These are phyloP conservation scores for Neuroscelio doddi DNA, from an alignment of 2,888 invertebrate species.

Conservation along the genomic window DNA sequence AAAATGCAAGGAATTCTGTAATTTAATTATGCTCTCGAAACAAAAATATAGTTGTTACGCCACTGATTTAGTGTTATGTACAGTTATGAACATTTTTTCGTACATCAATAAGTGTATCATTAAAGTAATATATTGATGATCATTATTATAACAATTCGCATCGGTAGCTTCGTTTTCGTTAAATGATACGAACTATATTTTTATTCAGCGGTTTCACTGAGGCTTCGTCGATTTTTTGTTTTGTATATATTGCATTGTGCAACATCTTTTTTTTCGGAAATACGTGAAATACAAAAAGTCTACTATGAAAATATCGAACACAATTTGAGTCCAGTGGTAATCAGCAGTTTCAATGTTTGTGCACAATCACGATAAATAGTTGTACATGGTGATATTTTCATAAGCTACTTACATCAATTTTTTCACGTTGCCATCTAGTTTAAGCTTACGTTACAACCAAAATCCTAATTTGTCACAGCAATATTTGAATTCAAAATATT, in stretches of 20 bases:
- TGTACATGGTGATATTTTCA: neutral
- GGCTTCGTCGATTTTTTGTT: neutral
- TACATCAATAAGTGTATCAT: constrained; percentile 16
- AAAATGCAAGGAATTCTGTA: no score
- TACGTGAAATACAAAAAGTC: neutral
- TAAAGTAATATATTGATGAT: neutral
- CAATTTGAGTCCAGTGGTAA: constrained; percentile 42
- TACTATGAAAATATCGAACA: constrained; percentile 30
- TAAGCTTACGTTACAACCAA: neutral
- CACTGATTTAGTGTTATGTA: constrained; percentile 60
- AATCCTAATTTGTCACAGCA: no score
- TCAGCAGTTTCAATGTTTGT: constrained; percentile 25
- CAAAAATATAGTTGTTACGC: no score
- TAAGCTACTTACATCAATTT: no score
- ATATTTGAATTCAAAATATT: no score
- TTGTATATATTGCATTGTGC: neutral
- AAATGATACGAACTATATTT: neutral
- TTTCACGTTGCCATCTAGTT: constrained; percentile 14
- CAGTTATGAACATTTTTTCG: constrained; percentile 57
- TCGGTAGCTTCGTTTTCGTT: neutral
- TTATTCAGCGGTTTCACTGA: neutral
- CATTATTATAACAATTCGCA: neutral
- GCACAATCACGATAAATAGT: neutral
- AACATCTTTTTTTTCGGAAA: neutral
- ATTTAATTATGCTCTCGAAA: no score